Conservation (phyloP, 2,113 vertebrate genomes). For the Zosterops japonicus region DNA sequence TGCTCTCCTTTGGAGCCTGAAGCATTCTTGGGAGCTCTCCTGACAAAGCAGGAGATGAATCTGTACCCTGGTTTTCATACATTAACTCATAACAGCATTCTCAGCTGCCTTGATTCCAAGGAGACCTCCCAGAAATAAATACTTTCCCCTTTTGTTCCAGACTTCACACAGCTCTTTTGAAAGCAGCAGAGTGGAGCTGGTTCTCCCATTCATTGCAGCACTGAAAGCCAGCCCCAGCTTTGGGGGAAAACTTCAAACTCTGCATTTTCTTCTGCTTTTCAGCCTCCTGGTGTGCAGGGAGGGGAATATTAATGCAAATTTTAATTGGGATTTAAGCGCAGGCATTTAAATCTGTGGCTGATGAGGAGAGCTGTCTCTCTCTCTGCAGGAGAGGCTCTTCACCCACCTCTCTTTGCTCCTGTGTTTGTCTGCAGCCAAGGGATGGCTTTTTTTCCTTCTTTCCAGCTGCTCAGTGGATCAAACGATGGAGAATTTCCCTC, state of each 20-base stretch:
- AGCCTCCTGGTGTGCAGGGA: not conserved
- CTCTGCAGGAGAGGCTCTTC: not conserved
- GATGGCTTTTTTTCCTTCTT: not conserved
- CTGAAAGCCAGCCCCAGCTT: not conserved
- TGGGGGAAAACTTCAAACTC: not conserved
- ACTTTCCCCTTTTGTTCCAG: conserved; percentile 47
- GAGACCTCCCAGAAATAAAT: conserved; percentile 56
- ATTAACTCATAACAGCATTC: conserved; percentile 32
- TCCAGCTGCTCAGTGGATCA: not conserved
- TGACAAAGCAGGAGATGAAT: conserved; percentile 40
- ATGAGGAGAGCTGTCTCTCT: not conserved
- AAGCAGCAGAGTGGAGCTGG: not conserved
- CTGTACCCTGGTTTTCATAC: conserved; percentile 32
- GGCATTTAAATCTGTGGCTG: not conserved
- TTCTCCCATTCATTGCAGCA: not conserved
- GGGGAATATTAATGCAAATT: not conserved
- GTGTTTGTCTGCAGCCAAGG: not conserved
- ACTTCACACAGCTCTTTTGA: conserved; percentile 33
- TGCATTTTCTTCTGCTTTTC: not conserved
- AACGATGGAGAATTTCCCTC: not conserved
- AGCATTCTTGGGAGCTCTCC: conserved; percentile 1
- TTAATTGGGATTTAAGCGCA: not conserved
- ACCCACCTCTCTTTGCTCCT: not conserved
- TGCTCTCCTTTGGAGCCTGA: conserved; percentile 3
- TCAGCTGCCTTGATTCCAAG: conserved; percentile 52